Base-by-base conservation (phyloP, 2,888 invertebrate species). In the Papilio demoleus region DNA sequence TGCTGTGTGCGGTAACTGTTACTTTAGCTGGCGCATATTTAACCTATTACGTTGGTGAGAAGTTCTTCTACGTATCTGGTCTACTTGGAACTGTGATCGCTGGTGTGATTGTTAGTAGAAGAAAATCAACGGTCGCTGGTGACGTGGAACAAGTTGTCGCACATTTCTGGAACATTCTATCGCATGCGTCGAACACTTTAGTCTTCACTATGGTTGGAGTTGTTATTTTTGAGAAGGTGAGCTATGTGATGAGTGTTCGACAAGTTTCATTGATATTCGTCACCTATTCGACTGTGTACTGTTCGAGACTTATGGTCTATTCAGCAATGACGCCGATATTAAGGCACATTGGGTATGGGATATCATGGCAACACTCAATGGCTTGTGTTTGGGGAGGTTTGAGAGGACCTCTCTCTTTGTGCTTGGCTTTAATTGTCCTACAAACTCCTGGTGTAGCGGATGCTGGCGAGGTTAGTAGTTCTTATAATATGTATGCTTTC, bases 341-440 rank as follows among this genome's bases (percentile, higher is more conserved):
- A 27, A 85, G 84, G 24, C 88, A 85, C 14, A 82, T 94, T 2
- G 94, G 94, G 0, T 94, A 94, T 73, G 94, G 94, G 0, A 86
- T 95, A 80, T 85, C 91, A 0, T 94, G 94, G 94, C 90, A 93
- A 72, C 92, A 93, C 68, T 92, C 91, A 69, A 80, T 93, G 74
- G 93, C 95, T 4, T 92, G 94, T 75, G 93, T 93, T 3, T 95
- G 95, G 94, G 94, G 94, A 19, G 95, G 94, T 0, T 80, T 95
- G 0, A 81, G 94, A 27, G 95, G 95, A 0, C 94, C 94, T 0
- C 85, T 95, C 8, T 93, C 94, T 0, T 81, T 95, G 17, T 93
- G 94, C 63, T 81, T 95, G 50, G 93, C 94, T 0, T 81, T 95
- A 17, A 90, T 94, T 47, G 93, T 94, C 12, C 81, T 92, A 12